A percentile compares a stretch with the other conserved stretches of the same genome.
Conservation (phyloP, 2,797 vertebrate species). For the Hyperoplus immaculatus region DNA sequence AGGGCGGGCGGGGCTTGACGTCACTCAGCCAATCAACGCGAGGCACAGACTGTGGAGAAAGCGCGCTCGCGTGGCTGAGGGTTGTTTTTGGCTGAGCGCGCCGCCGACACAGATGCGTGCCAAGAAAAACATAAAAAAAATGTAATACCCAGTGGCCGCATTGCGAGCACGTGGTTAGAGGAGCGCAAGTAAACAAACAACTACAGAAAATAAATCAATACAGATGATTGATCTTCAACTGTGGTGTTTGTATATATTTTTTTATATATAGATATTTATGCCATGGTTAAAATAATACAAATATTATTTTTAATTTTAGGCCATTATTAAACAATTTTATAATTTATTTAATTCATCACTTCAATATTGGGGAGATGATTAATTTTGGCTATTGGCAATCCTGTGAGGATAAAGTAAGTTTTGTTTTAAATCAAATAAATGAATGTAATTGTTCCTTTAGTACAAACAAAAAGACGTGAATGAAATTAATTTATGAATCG, state of each 20-base stretch:
- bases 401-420: background rate
- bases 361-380: background rate
- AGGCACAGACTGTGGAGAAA: background rate
- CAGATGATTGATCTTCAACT: background rate
- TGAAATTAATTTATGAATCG: constrained; percentile 50
- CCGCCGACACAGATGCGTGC: constrained; percentile 69
- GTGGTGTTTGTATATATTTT: constrained; percentile 1
- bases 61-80: constrained; percentile 52
- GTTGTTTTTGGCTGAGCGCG: constrained; percentile 81
- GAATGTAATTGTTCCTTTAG: background rate
- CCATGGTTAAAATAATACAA: background rate
- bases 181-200: constrained; percentile 81
- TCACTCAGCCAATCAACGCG: constrained; percentile 50
- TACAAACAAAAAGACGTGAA: constrained; percentile 21
- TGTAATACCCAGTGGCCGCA: constrained; percentile 29
- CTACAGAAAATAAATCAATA: constrained; percentile 17
- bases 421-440: background rate
- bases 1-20: constrained; percentile 25
- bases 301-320: too few relatives aligned
- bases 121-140: constrained; percentile 11
- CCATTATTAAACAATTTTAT: background rate
- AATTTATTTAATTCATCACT: background rate
- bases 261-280: background rate
- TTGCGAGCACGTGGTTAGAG: constrained; percentile 77
- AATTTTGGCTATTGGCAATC: too few relatives aligned